phyloP scores from a whole-genome alignment of 1,140 invertebrate species.

The Pogonus chalceus region DNA sequence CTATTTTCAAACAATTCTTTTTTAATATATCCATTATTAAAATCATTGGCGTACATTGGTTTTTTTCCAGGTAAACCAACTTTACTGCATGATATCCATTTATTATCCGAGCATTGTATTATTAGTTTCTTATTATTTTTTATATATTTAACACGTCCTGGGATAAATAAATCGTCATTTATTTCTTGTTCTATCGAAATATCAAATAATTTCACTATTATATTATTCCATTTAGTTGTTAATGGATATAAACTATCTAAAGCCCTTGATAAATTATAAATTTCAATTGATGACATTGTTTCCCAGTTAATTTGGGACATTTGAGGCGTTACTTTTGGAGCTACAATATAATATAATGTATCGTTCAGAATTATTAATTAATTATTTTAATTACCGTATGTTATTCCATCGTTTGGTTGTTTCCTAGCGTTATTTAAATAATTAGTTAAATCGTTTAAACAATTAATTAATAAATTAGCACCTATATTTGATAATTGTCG shows the following conservation, averaged over 20 bases:
- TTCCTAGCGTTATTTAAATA: conserved; percentile 44
- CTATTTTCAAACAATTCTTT: conserved; percentile 28
- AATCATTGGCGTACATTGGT: conserved; percentile 51
- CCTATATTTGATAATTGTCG: conserved; percentile 56
- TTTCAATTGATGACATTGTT: conserved; percentile 43
- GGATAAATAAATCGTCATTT: conserved; percentile 11
- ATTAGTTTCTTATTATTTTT: conserved; percentile 39
- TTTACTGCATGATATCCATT: conserved; percentile 45
- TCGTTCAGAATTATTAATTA: conserved; percentile 13
- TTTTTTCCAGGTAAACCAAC: conserved; percentile 46
- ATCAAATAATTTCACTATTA: conserved; percentile 49
- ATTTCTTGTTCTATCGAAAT: conserved; percentile 32
- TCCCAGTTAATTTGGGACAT: conserved; percentile 54
- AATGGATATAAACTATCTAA: conserved; percentile 52
- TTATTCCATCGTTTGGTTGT: conserved; percentile 50
- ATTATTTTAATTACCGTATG: conserved; percentile 49
- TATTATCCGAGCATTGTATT: conserved; percentile 47
- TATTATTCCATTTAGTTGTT: conserved; percentile 46
- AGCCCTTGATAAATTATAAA: conserved; percentile 58
- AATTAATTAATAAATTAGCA: conserved; percentile 53
- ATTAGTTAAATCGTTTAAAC: conserved; percentile 48
- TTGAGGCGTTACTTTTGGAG: conserved; percentile 53
- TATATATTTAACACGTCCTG: conserved; percentile 43
- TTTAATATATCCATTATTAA: conserved; percentile 57
- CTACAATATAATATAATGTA: conserved; percentile 39